Conservation (phyloP, 2,888 invertebrate genomes). For the Torymus tubicola region DNA sequence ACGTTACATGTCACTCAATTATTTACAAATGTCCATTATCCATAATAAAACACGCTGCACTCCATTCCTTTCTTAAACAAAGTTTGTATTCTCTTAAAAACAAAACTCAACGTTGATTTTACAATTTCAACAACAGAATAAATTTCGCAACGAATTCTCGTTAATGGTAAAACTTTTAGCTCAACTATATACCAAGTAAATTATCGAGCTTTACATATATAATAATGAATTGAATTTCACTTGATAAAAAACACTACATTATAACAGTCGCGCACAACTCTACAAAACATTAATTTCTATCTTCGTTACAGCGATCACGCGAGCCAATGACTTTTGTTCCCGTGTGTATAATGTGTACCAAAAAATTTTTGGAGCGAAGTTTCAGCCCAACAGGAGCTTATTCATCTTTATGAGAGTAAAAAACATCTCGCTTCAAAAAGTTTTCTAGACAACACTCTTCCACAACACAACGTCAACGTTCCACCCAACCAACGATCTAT, state of each 20-base stretch:
- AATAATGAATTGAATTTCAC: too few species aligned
- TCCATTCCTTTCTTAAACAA: background rate
- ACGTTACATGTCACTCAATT: conserved; percentile 4
- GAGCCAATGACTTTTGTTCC: conserved; percentile 39
- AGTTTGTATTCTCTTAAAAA: too few species aligned
- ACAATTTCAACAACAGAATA: too few species aligned
- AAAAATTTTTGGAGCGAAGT: conserved; percentile 31
- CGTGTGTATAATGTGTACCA: background rate
- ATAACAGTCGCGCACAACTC: too few species aligned
- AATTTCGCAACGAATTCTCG: too few species aligned
- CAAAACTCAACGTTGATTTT: too few species aligned
- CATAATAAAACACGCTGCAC: conserved; percentile 2
- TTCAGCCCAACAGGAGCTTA: background rate
- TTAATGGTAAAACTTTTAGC: too few species aligned
- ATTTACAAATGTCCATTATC: conserved; percentile 22
- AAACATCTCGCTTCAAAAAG: conserved; percentile 22
- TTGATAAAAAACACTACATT: too few species aligned
- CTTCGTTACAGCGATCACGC: conserved; percentile 11
- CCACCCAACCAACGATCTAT: too few species aligned
- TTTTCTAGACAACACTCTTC: background rate
- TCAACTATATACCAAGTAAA: too few species aligned
- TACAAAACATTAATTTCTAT: too few species aligned
- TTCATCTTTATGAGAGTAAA: conserved; percentile 21
- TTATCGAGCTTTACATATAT: too few species aligned
- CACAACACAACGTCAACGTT: background rate